phyloP scores from a whole-genome alignment of 2,113 vertebrate species.

The Trematocara zebra region DNA sequence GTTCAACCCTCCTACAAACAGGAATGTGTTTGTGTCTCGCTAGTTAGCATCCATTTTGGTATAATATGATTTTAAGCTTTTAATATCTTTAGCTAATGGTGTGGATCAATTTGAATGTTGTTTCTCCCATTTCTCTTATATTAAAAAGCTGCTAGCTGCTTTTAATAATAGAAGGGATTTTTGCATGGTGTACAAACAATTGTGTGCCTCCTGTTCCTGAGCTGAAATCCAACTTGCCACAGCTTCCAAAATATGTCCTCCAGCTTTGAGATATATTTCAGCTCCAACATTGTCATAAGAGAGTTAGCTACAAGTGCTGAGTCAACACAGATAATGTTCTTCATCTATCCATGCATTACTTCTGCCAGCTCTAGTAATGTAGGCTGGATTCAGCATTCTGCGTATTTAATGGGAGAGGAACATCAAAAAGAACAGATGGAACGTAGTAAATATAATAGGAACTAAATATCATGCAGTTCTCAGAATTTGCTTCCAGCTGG shows the following conservation, averaged over 20 bases:
- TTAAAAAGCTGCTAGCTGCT: neutral
- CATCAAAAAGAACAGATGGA: neutral
- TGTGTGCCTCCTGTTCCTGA: neutral
- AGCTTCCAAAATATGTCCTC: neutral
- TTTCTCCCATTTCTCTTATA: neutral
- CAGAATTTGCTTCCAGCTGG: neutral
- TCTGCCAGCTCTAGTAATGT: neutral
- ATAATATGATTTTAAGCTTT: neutral
- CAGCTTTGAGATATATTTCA: neutral
- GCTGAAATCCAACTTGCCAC: neutral
- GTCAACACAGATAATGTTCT: neutral
- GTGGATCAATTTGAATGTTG: neutral
- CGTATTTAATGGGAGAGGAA: neutral
- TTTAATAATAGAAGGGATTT: neutral
- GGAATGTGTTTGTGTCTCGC: neutral
- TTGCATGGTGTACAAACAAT: neutral
- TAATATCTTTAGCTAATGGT: neutral
- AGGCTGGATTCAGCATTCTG: neutral
- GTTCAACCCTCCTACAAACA: neutral
- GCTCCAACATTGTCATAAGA: neutral
- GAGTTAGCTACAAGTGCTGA: neutral
- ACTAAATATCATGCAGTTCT: neutral
- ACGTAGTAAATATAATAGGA: neutral
- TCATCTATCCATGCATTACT: neutral
- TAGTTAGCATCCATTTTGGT: neutral